Base-by-base conservation (phyloP, 2,888 invertebrate genomes). In the Drosophila prostipennis region DNA sequence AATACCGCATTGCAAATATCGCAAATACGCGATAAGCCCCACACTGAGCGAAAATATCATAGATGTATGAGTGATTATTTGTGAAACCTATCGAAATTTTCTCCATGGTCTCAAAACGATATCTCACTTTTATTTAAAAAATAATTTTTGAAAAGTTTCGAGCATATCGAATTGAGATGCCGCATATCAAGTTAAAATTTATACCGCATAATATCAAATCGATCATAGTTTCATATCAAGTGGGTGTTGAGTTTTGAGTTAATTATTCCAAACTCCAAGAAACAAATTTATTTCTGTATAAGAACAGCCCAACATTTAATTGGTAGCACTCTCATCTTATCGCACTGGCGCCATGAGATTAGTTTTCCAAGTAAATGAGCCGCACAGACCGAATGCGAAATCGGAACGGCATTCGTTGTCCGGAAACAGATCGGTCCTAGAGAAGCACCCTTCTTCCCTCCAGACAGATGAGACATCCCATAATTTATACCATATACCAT, bases 381-480 rank as follows among this genome's bases (percentile, higher is more conserved):
- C 19, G 19, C 1, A 2, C 2, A 19, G 19, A 13, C 13, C 32
- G 29, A 67, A 16, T 39, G n/a, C 55, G 39, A 65, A 65, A 39
- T 34, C 53, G 37, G 16, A 67, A 64, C 32, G 43, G 67, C 26
- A 64, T 63, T 40, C 64, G 16, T 6, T 8, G 14, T 29, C 67
- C 64, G 68, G 69, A 45, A 68, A 45, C 40, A 45, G 68, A 68
- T 34, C 54, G 43, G 23, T 23, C 14, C 64, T 29, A 48, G 48
- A 29, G 26, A 26, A 26, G 26, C 26, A 26, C 26, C 26, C 26
- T 26, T 23, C 23, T 23, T 23, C 2, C 23, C 3, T 26, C 6
- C 26, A 26, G 16, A 32, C 49, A 51, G 23, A 54, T 3, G 52
- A 36, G 32, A 5, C 45, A 32, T 16, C 14, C 14, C 55, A 32